phyloP scores from a whole-genome alignment of 2,797 vertebrate species.

The Zalophus californianus region DNA sequence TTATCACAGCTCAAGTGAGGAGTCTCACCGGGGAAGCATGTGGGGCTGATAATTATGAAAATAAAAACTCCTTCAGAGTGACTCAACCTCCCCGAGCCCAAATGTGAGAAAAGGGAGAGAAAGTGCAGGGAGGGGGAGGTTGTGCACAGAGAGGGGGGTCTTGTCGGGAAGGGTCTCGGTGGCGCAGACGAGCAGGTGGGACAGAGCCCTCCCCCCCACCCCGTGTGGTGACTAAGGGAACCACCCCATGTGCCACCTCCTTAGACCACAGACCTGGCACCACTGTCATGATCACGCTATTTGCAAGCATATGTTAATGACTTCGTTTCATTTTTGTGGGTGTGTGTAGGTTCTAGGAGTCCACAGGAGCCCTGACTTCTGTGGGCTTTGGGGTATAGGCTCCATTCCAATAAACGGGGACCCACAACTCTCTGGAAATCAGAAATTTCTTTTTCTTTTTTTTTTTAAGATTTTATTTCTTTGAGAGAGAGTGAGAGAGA shows the following conservation, averaged over 20 bases:
- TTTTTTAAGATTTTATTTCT: not conserved
- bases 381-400: not conserved
- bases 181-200: rapidly evolving
- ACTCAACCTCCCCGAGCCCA: conserved; percentile 9
- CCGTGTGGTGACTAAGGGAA: not conserved
- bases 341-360: not conserved
- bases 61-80: conserved; percentile 64
- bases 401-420: not conserved
- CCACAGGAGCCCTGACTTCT: not conserved
- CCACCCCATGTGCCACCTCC: not conserved
- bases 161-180: not conserved
- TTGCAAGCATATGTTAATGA: not conserved
- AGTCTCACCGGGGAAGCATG: conserved; percentile 67
- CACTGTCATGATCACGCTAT: rapidly evolving
- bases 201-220: not conserved
- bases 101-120: not conserved
- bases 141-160: rapidly evolving
- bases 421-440: not conserved
- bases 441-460: not conserved
- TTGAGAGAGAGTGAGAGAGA: not conserved
- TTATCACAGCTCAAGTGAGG: conserved; percentile 61
- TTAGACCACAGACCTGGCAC: not conserved
- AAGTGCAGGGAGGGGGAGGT: not conserved
- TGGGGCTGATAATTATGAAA: conserved; percentile 69
- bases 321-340: not conserved